Percentiles rank a stretch among this genome's conserved stretches.
phyloP scores from a whole-genome alignment of 2,888 invertebrate species.

The Automeris io region DNA sequence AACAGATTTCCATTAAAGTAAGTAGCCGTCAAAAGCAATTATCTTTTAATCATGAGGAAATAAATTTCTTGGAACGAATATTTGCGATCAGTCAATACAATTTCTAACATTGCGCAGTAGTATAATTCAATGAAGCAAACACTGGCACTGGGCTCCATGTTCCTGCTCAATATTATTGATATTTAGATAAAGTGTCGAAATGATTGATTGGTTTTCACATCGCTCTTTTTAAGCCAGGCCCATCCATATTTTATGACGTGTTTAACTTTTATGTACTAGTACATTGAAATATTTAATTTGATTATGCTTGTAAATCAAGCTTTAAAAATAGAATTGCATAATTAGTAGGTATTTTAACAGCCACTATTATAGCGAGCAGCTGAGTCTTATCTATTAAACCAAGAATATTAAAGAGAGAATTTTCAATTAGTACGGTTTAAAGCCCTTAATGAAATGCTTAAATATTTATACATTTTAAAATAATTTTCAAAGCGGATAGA shows the following conservation, averaged over 20 bases:
- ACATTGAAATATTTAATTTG: conserved; percentile 4
- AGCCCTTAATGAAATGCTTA: background rate
- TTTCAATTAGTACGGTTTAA: conserved; percentile 1
- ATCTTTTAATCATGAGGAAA: background rate
- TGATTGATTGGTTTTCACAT: conserved; percentile 49
- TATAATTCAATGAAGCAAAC: conserved; percentile 33
- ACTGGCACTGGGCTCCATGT: conserved; percentile 16
- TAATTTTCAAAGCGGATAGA: too few species aligned
- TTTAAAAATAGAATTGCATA: background rate
- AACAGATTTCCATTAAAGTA: too few species aligned
- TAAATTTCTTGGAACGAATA: background rate
- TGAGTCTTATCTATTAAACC: background rate
- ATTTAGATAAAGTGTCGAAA: conserved; percentile 40
- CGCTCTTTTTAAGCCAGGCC: conserved; percentile 27
- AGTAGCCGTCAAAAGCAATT: background rate
- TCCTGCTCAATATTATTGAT: conserved; percentile 29
- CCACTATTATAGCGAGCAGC: background rate
- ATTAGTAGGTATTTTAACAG: background rate
- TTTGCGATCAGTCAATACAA: background rate
- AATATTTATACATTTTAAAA: background rate
- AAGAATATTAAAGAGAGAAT: background rate
- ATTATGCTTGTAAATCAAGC: background rate
- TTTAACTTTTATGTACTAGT: conserved; percentile 32
- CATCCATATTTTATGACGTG: conserved; percentile 29
- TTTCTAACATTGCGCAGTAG: conserved; percentile 4